phyloP scores from a whole-genome alignment of 2,888 invertebrate genomes.

The Epirrita christyi region DNA sequence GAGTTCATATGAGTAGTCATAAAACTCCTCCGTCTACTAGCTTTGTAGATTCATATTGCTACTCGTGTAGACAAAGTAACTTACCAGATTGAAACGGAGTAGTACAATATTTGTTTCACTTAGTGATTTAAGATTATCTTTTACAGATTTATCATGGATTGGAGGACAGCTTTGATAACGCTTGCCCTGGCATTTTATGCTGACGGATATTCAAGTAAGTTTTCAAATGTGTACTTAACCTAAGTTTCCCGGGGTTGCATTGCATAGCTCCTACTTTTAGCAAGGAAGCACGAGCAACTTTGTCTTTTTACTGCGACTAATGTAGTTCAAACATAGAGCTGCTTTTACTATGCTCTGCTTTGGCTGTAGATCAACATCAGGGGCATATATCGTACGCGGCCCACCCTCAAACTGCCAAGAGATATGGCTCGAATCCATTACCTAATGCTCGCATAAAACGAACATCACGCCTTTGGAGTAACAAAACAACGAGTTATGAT shows the following conservation, averaged over 20 bases:
- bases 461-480: constrained; percentile 55
- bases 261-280: constrained; percentile 13
- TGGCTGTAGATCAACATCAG: constrained; percentile 34
- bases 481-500: constrained; percentile 79
- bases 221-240: constrained; percentile 20
- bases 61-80: constrained; percentile 18
- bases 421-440: constrained; percentile 74
- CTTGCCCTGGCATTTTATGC: constrained; percentile 65
- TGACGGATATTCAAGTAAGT: constrained; percentile 79
- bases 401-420: constrained; percentile 53
- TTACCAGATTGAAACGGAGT: constrained; percentile 10
- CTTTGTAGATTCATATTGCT: constrained; percentile 16
- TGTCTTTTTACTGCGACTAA: constrained; percentile 23
- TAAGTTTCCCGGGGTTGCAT: constrained; percentile 18
- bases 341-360: constrained; percentile 26
- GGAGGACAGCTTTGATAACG: constrained; percentile 64
- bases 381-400: constrained; percentile 48
- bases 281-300: constrained; percentile 17
- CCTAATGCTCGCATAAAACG: constrained; percentile 72
- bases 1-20: constrained; percentile 27
- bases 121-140: constrained; percentile 17
- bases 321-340: constrained; percentile 25
- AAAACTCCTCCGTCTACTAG: constrained; percentile 21
- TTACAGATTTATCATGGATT: constrained; percentile 76
- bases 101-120: constrained; percentile 8